These are phyloP conservation scores for Aphidius colemani DNA, from an alignment of 2,888 invertebrate genomes.

Conservation along the genomic window DNA sequence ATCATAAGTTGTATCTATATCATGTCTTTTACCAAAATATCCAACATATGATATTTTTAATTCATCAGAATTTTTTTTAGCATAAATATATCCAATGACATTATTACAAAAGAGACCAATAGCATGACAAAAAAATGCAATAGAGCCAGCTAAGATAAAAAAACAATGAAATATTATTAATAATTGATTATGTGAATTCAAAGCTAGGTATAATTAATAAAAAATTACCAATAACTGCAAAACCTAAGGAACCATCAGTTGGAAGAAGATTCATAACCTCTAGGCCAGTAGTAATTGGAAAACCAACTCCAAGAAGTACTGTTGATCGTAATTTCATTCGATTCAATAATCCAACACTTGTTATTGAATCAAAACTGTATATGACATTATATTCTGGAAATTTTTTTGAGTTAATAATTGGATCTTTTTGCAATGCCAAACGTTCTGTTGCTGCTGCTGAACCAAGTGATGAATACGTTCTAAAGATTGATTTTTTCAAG, in stretches of 20 bases:
- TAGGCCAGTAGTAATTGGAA: slow-evolving; percentile 15
- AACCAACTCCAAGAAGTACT: not conserved
- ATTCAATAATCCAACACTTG: slow-evolving; percentile 28
- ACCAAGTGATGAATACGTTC: slow-evolving; percentile 22
- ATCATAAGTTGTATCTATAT: slow-evolving; percentile 28
- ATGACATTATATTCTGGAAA: slow-evolving; percentile 40
- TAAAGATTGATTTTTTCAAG: slow-evolving; percentile 1
- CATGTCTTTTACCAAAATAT: slow-evolving; percentile 43
- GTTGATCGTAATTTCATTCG: slow-evolving; percentile 33
- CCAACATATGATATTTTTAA: slow-evolving; percentile 39
- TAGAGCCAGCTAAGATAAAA: slow-evolving; percentile 29
- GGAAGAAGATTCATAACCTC: slow-evolving; percentile 9
- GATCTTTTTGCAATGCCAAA: slow-evolving; percentile 13
- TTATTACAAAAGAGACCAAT: slow-evolving; percentile 36
- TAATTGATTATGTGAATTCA: not conserved
- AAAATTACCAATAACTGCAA: slow-evolving; percentile 31
- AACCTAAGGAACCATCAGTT: rapidly evolving
- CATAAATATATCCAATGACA: slow-evolving; percentile 40
- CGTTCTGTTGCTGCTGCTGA: slow-evolving; percentile 26
- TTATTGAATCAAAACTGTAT: slow-evolving; percentile 35
- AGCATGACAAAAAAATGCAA: slow-evolving; percentile 21
- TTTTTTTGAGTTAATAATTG: slow-evolving; percentile 25
- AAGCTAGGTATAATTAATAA: not conserved
- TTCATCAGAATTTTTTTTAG: slow-evolving; percentile 32
- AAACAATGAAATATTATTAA: not conserved